Base-by-base conservation (phyloP, 2,888 invertebrate species). In the Xanthia togata region DNA sequence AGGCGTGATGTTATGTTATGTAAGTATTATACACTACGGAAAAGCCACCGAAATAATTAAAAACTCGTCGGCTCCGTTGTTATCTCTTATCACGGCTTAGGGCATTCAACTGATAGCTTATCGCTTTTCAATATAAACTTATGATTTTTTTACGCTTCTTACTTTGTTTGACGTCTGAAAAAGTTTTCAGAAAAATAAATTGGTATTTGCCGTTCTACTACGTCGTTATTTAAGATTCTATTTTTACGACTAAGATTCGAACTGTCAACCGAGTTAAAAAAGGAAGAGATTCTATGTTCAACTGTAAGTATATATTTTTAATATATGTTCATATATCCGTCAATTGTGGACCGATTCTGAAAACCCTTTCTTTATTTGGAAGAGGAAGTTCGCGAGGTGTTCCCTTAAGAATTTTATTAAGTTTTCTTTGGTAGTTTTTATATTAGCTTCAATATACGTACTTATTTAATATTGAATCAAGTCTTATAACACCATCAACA, bases 101-200 rank as follows among this genome's bases (percentile, higher is more conserved):
- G 70, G 68, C 59, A 75, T 73, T 70, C 38, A 71, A 73, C 78
- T 70, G 89, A 88, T 87, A 83, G 59, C 60, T 67, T 81, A 89
- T 89, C 86, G 74, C 70, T 84, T 85, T 82, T 79, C 77, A 73
- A 74, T 74, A 79, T 44, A 82, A 83, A 85, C 60, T 76, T 86
- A 86, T 88, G 75, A 84, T n/a, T 73, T 78, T 74, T 85, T 84
- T 81, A 86, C 83, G 87, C 70, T 76, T 77, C 81, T 79, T 77
- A 67, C 35, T 57, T 64, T 50, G 35, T 71, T 69, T 60, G 64
- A 68, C 59, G 41, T 60, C 47, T 31, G 6, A 63, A 74, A 84
- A 70, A 38, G 38, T 80, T 80, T 55, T 50, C 35, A 55, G 44
- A 41, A 23, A 41, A 64, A 72, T 63, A 31, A 59, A n/a, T 60